Evolutionary conservation across 2,888 invertebrate genomes (phyloP).

Genomic region (Macrophya annulata): DNA sequence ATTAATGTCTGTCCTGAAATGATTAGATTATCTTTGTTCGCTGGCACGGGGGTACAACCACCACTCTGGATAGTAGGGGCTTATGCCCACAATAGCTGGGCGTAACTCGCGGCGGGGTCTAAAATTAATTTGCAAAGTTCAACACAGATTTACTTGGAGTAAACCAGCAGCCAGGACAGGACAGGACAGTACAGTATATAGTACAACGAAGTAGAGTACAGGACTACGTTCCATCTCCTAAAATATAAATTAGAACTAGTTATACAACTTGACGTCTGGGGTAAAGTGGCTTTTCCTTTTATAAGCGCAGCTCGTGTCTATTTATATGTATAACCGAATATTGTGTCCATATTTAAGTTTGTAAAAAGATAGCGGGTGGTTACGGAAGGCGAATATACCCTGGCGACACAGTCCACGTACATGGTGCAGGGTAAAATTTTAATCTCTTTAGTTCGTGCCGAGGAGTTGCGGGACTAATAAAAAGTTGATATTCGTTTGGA

Average conservation of each 20-base stretch:
- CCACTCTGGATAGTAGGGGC: constrained; percentile 13
- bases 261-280: not conserved
- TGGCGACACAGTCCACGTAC: not conserved
- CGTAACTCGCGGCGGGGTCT: constrained; percentile 15
- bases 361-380: not conserved
- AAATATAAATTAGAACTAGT: not conserved
- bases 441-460: constrained; percentile 24
- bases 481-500: constrained; percentile 44
- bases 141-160: constrained; percentile 37
- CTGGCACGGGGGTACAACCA: not conserved
- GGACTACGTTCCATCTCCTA: not conserved
- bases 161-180: too few relatives aligned
- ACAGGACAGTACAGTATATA: not conserved
- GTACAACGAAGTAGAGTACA: not conserved
- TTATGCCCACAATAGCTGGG: constrained; percentile 33
- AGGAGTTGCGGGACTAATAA: constrained; percentile 33
- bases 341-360: not conserved
- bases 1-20: constrained; percentile 67
- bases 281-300: not conserved
- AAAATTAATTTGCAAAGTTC: constrained; percentile 50
- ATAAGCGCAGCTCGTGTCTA: not conserved
- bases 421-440: constrained; percentile 30
- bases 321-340: not conserved
- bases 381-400: constrained; percentile 3
- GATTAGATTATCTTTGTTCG: constrained; percentile 68